Conservation (phyloP, 2,888 invertebrate genomes). For the Drosophila aldrichi region DNA sequence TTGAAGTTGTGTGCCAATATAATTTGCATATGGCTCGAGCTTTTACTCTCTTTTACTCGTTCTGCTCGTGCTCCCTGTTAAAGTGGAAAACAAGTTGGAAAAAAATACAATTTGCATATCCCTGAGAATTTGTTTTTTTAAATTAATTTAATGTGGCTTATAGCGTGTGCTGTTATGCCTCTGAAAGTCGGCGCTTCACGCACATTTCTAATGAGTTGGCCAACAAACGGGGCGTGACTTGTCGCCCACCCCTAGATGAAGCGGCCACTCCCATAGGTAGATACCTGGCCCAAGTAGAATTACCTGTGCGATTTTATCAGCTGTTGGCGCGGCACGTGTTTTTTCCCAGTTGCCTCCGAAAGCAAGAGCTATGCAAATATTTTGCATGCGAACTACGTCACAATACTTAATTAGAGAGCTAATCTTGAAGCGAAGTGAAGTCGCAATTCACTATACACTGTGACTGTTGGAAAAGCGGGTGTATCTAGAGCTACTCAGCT, state of each 20-base stretch:
- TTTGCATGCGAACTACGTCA: constrained; percentile 27
- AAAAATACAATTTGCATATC: constrained; percentile 42
- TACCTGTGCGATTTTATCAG: constrained; percentile 24
- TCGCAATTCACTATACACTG: background rate
- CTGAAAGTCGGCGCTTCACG: constrained; percentile 2
- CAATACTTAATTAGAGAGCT: constrained; percentile 35
- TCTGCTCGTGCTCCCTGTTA: background rate
- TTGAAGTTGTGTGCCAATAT: background rate
- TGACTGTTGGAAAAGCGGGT: background rate
- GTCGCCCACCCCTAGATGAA: background rate
- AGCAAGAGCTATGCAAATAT: constrained; percentile 40
- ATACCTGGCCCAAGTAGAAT: constrained; percentile 3
- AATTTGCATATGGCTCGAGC: constrained; percentile 26
- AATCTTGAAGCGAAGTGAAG: constrained; percentile 9
- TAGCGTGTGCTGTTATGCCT: background rate
- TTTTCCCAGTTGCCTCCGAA: background rate
- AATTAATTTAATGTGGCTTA: constrained; percentile 11
- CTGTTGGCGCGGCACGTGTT: constrained; percentile 20
- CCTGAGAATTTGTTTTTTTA: background rate
- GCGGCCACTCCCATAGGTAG: constrained; percentile 1
- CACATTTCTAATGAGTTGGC: constrained; percentile 26
- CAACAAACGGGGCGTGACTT: constrained; percentile 18
- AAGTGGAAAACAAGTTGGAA: constrained; percentile 9
- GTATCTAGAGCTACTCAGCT: background rate
- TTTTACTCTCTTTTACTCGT: background rate